These are phyloP conservation scores for Sturnus vulgaris DNA, from an alignment of 2,113 vertebrate genomes.

Conservation along the genomic window DNA sequence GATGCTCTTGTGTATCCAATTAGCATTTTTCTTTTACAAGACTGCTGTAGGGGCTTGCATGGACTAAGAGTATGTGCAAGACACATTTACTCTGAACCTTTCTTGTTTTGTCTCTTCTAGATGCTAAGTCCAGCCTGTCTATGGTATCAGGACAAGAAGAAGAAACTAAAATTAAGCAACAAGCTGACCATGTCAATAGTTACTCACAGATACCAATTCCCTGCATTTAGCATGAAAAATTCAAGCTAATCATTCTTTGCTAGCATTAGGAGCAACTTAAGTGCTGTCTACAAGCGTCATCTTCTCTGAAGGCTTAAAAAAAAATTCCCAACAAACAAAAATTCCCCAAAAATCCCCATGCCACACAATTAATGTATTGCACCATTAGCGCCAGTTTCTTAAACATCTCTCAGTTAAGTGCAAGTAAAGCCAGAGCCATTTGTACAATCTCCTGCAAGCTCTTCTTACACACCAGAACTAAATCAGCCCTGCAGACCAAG, in stretches of 20 bases:
- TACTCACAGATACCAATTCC: neutral
- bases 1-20: neutral
- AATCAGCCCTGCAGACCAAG: neutral
- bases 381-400: neutral
- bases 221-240: neutral
- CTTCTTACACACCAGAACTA: neutral
- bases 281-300: neutral
- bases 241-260: neutral
- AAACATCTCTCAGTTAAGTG: neutral
- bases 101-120: neutral
- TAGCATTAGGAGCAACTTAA: neutral
- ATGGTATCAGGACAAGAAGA: neutral
- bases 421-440: neutral
- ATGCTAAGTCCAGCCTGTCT: neutral
- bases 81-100: neutral
- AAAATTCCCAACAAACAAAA: neutral
- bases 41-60: neutral
- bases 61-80: neutral
- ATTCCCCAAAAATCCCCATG: neutral
- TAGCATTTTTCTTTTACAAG: neutral
- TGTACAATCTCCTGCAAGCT: neutral
- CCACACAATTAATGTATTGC: neutral
- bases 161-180: neutral
- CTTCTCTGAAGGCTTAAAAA: neutral
- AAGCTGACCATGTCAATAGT: neutral